These are phyloP conservation scores for Hybos culiciformis DNA, from an alignment of 2,888 invertebrate species.

Conservation along the genomic window DNA sequence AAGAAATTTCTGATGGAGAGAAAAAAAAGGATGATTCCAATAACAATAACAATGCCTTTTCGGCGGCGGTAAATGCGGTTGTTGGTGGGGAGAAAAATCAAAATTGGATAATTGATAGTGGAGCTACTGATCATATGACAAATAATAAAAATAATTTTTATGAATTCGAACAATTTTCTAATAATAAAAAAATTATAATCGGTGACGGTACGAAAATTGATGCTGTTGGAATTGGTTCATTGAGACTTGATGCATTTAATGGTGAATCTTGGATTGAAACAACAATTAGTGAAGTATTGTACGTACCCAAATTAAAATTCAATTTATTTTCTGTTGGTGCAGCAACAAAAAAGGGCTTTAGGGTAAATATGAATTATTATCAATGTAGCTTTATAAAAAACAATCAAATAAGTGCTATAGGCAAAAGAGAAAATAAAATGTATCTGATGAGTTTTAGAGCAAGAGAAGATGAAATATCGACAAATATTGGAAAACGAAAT, in stretches of 20 bases:
- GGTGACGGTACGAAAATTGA: constrained; percentile 3
- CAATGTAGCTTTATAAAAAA: neutral
- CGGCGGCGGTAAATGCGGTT: no score
- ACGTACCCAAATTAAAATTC: constrained; percentile 1
- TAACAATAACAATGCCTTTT: no score
- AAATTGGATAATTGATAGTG: constrained; percentile 11
- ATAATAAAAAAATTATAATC: neutral
- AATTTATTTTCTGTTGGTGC: constrained; percentile 11
- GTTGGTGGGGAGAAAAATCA: neutral
- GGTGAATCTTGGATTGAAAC: constrained; percentile 5
- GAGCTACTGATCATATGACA: constrained; percentile 11
- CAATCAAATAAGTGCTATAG: neutral
- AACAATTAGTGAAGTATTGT: constrained; percentile 6
- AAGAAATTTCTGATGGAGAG: no score
- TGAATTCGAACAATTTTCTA: neutral
- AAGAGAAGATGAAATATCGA: no score
- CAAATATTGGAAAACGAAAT: neutral
- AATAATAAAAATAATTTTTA: constrained; percentile 4
- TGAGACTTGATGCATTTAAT: constrained; percentile 9
- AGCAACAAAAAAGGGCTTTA: constrained; percentile 8
- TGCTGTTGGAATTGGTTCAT: constrained; percentile 4
- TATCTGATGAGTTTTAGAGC: neutral
- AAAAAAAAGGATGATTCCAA: no score
- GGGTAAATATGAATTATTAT: neutral
- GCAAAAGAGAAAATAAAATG: neutral